A percentile compares a stretch with the other conserved stretches of the same genome.
Conservation (phyloP, 2,113 vertebrate species). For the Heptranchias perlo region DNA sequence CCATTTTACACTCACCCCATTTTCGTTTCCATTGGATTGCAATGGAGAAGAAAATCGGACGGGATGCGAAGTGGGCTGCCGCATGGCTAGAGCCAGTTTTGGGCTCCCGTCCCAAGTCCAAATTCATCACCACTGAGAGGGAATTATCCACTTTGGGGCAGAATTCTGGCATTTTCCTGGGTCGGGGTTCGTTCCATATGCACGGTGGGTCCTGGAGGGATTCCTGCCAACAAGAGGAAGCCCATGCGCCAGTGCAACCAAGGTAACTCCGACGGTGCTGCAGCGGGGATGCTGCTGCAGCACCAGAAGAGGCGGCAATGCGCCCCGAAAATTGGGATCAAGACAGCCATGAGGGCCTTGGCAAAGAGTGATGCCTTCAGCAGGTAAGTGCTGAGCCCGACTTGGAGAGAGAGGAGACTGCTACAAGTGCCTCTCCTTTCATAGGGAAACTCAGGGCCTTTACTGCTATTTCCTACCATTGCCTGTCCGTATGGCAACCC, state of each 20-base stretch:
- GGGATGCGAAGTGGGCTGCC: background rate
- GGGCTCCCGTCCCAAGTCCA: too few relatives aligned
- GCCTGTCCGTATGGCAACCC: background rate
- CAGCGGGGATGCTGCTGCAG: too few relatives aligned
- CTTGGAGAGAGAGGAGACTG: background rate
- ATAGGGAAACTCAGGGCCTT: background rate
- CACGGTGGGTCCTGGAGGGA: background rate
- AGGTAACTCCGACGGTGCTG: too few relatives aligned
- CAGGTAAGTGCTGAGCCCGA: background rate
- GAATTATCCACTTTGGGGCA: background rate
- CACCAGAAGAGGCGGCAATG: background rate
- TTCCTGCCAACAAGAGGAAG: background rate
- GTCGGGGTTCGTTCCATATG: background rate
- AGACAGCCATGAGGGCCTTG: background rate
- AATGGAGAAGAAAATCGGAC: too few relatives aligned
- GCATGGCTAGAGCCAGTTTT: background rate
- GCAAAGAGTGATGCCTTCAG: background rate
- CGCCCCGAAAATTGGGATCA: background rate
- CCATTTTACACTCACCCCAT: too few relatives aligned
- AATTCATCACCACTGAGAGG: too few relatives aligned
- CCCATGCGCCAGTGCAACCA: too few relatives aligned
- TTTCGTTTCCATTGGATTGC: too few relatives aligned
- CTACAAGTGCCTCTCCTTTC: background rate
- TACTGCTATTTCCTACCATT: background rate
- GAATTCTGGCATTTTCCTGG: background rate